Evolutionary conservation across 2,113 vertebrate genomes (phyloP).

Genomic region (Pelusios castaneus): DNA sequence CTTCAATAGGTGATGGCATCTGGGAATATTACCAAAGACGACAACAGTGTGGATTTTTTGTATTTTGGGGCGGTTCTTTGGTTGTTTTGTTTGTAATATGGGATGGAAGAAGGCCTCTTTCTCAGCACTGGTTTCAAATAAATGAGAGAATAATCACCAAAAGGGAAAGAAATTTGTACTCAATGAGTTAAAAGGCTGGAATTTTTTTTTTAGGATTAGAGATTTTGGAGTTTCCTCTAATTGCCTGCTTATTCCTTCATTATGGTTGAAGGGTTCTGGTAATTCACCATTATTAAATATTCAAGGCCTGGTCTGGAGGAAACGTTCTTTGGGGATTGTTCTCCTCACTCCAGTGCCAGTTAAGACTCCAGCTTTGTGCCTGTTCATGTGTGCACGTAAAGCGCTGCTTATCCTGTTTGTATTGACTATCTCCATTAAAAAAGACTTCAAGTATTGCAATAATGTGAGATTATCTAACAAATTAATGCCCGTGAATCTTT

Average conservation of each 20-base stretch:
- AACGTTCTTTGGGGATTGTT: constrained; percentile 51
- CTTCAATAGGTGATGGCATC: neutral
- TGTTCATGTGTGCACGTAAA: constrained; percentile 65
- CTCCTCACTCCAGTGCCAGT: constrained; percentile 30
- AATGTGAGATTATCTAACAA: constrained; percentile 81
- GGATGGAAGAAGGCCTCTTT: constrained; percentile 23
- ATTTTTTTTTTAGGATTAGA: constrained; percentile 72
- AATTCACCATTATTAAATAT: constrained; percentile 83
- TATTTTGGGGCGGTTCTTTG: too few relatives aligned
- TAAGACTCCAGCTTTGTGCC: constrained; percentile 39
- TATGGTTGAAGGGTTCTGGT: constrained; percentile 81
- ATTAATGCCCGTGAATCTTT: constrained; percentile 75
- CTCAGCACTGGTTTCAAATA: constrained; percentile 47
- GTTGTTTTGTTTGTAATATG: neutral
- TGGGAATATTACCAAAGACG: constrained; percentile 42
- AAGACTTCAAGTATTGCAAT: constrained; percentile 19
- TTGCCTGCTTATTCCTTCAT: constrained; percentile 80
- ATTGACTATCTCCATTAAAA: constrained; percentile 49
- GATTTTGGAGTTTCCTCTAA: constrained; percentile 83
- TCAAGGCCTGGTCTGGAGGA: constrained; percentile 75
- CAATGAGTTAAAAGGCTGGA: constrained; percentile 37
- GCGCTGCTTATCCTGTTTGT: constrained; percentile 12
- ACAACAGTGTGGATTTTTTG: neutral
- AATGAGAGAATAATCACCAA: constrained; percentile 22
- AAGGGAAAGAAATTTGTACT: constrained; percentile 9